Percentiles rank a stretch among this genome's conserved stretches.
These are phyloP conservation scores for Trichonephila inaurata DNA, from an alignment of 1,140 invertebrate genomes.

Conservation along the genomic window DNA sequence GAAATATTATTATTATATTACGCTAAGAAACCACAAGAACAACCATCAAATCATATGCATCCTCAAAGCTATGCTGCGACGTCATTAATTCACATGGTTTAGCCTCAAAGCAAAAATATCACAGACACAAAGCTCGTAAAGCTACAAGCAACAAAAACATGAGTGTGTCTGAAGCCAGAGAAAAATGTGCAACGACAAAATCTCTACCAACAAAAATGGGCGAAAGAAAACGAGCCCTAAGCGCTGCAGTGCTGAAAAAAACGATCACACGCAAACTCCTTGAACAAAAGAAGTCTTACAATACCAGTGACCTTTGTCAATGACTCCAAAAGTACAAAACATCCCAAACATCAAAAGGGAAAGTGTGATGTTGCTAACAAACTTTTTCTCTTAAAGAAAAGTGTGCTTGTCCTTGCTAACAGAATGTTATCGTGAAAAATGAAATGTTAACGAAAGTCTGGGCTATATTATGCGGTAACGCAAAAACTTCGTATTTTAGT, in stretches of 20 bases:
- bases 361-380: background rate
- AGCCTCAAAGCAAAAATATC: background rate
- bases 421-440: background rate
- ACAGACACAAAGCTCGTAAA: background rate
- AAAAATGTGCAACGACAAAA: background rate
- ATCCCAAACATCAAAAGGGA: background rate
- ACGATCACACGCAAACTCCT: background rate
- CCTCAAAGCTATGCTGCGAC: background rate
- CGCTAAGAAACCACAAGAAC: background rate
- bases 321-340: constrained; percentile 12
- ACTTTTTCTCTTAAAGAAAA: background rate
- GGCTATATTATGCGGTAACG: background rate
- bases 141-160: constrained; percentile 3
- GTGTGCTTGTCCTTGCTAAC: background rate
- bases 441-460: background rate
- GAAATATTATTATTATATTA: too few species aligned
- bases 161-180: background rate
- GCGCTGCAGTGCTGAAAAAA: background rate
- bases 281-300: constrained; percentile 23
- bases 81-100: background rate
- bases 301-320: background rate
- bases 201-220: background rate
- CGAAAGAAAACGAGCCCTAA: background rate
- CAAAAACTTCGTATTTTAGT: background rate
- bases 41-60: background rate